phyloP scores from a whole-genome alignment of 2,888 invertebrate genomes.

The Polyploca ridens region DNA sequence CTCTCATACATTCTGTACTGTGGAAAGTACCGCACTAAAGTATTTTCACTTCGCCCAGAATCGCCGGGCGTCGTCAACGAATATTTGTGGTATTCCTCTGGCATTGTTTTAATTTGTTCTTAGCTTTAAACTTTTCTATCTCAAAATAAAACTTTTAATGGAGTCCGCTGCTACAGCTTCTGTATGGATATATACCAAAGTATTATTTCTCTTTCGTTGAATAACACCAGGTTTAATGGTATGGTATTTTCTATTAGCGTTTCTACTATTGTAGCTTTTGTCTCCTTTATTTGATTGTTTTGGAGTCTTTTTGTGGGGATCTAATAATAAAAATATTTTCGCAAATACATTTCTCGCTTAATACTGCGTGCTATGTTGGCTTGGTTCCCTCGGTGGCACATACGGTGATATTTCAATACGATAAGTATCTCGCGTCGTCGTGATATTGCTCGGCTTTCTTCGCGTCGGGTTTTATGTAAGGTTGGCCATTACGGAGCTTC shows the following conservation, averaged over 20 bases:
- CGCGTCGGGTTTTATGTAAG: slow-evolving; percentile 26
- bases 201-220: not conserved
- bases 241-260: not conserved
- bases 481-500: slow-evolving; percentile 22
- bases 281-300: too few species aligned
- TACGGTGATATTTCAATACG: slow-evolving; percentile 31
- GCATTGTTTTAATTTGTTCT: slow-evolving; percentile 32
- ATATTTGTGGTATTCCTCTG: slow-evolving; percentile 24
- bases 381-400: slow-evolving; percentile 22
- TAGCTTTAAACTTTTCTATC: not conserved
- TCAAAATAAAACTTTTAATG: slow-evolving; percentile 1
- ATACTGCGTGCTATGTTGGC: slow-evolving; percentile 17
- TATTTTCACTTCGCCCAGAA: not conserved
- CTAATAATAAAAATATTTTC: not conserved
- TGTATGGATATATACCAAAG: not conserved
- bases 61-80: not conserved
- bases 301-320: not conserved
- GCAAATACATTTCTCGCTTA: slow-evolving; percentile 1
- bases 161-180: not conserved
- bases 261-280: too few species aligned
- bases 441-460: slow-evolving; percentile 33
- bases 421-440: slow-evolving; percentile 32
- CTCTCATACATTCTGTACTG: slow-evolving; percentile 18
- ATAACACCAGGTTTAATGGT: not conserved
- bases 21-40: not conserved